Base-by-base conservation (phyloP, 2,797 vertebrate species). In the Aeoliscus strigatus region DNA sequence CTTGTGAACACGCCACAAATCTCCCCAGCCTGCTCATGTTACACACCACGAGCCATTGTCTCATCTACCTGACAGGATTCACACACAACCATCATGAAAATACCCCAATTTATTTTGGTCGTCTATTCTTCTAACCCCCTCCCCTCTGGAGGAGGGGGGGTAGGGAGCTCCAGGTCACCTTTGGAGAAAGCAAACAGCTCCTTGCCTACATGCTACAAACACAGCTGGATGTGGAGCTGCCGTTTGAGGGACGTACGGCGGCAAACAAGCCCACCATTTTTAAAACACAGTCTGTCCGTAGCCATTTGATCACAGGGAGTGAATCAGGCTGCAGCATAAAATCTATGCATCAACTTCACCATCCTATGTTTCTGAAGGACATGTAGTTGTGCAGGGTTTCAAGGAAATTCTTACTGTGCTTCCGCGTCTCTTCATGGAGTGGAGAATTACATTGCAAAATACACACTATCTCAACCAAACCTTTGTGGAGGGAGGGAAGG, bases 11-110 rank as follows among this genome's bases (percentile, higher is more conserved):
- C 53, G 3, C 60, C 43, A 60, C 73, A 51, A 62, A 50, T 62
- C 49, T 36, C 36, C 1, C 44, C 26, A 26, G 48, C 39, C 49
- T 48, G 66, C 50, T 46, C 14, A 42, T 11, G 39, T 39, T 11
- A 48, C 45, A 38, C 29, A 51, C 30, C 32, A 17, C 25, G 45
- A 53, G 44, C 48, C 51, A 48, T 40, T 36, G 55, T 68, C 61
- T 68, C 55, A 75, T 74, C 57, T 58, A 68, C 54, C 60, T 45
- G 68, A 77, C 75, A 68, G 73, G 40, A 73, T 51, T 30, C 54
- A 70, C 39, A 32, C 48, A 61, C 66, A 70, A 66, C 70, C 65
- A 67, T 72, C 59, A 65, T 60, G 52, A 48, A 71, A 73, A 66
- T 29, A 61, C 27, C 31, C 39, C 23, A 42, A 34, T 60, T 40